A percentile compares a stretch with the other conserved stretches of the same genome.
These are phyloP conservation scores for Dendropsophus ebraccatus DNA, from an alignment of 2,113 vertebrate genomes.

Conservation along the genomic window DNA sequence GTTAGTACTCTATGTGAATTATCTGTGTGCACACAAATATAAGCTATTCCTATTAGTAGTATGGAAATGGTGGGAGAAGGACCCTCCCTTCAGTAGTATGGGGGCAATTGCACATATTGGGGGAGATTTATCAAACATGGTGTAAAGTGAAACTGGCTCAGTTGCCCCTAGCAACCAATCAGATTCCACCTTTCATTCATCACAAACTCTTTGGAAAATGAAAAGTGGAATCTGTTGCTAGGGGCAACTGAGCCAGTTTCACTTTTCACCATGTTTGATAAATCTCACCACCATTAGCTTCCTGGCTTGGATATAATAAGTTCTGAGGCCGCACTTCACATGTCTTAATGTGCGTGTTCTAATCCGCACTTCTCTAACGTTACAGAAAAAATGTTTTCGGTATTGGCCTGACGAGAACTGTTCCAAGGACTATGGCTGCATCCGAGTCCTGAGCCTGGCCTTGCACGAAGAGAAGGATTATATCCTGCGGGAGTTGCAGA, in stretches of 20 bases:
- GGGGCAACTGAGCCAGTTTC: too few species aligned
- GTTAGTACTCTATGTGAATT: too few species aligned
- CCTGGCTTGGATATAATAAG: background rate
- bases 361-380: background rate
- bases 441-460: slow-evolving; percentile 74
- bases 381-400: slow-evolving; percentile 85
- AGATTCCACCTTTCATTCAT: too few species aligned
- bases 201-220: too few species aligned
- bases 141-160: too few species aligned
- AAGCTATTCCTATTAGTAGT: too few species aligned
- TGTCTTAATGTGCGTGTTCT: background rate
- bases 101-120: too few species aligned
- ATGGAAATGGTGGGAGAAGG: background rate
- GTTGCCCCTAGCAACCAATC: too few species aligned
- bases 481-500: slow-evolving; percentile 80
- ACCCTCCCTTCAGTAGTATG: background rate
- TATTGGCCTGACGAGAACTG: slow-evolving; percentile 81
- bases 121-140: too few species aligned
- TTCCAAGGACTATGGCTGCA: slow-evolving; percentile 74
- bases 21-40: too few species aligned
- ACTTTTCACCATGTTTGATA: too few species aligned
- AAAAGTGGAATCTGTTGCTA: too few species aligned
- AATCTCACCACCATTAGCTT: background rate
- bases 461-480: slow-evolving; percentile 80
- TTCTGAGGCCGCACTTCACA: background rate